These are phyloP conservation scores for Lepeophtheirus salmonis DNA, from an alignment of 1,140 invertebrate genomes.

Conservation along the genomic window DNA sequence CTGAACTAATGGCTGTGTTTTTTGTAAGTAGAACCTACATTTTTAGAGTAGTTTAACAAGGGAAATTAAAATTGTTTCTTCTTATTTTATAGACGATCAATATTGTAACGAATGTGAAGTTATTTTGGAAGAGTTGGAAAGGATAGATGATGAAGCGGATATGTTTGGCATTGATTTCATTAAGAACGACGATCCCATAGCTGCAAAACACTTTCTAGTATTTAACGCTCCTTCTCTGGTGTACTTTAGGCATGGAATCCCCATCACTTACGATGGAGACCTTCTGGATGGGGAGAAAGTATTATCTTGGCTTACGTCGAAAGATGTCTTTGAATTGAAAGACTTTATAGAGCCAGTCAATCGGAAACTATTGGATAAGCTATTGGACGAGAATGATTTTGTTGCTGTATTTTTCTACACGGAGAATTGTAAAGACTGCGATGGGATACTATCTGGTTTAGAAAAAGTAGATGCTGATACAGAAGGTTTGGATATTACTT, in stretches of 20 bases:
- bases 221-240: constrained; percentile 59
- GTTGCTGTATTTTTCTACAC: constrained; percentile 80
- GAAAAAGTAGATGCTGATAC: constrained; percentile 83
- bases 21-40: constrained; percentile 45
- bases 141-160: constrained; percentile 83
- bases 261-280: constrained; percentile 44
- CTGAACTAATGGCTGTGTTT: constrained; percentile 70
- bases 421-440: constrained; percentile 45
- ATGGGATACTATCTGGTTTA: constrained; percentile 53
- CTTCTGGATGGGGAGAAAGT: constrained; percentile 64
- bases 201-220: constrained; percentile 57
- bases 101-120: constrained; percentile 70
- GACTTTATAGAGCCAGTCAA: constrained; percentile 93
- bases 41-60: neutral
- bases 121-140: constrained; percentile 65
- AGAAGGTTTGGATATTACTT: constrained; percentile 80
- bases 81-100: constrained; percentile 49
- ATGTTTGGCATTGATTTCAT: constrained; percentile 81
- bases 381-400: constrained; percentile 82
- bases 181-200: constrained; percentile 64
- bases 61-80: constrained; percentile 19
- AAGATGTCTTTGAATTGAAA: constrained; percentile 85
- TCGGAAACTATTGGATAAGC: constrained; percentile 78
- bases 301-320: constrained; percentile 69
- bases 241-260: constrained; percentile 69